Base-by-base conservation (phyloP, 2,113 vertebrate species). In the Prietella phreatophila region DNA sequence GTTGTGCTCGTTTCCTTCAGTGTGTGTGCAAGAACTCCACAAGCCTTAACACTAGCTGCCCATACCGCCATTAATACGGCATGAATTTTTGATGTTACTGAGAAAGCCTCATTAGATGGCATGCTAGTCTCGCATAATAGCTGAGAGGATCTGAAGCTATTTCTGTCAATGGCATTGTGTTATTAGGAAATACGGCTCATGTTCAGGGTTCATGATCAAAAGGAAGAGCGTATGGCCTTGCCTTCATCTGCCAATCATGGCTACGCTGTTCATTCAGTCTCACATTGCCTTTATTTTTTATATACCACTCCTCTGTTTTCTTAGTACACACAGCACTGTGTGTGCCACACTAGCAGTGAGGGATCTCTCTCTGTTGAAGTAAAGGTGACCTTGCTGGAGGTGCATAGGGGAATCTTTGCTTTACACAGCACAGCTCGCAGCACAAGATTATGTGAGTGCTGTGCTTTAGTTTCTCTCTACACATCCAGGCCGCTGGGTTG, bases 331-430 rank as follows among this genome's bases (percentile, higher is more conserved):
- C 80, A 88, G 47, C 36, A n/a, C 88, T 73, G 53, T n/a, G 27
- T 58, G 76, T 81, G 60, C 79, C 63, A 65, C 36, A 5, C 76
- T 50, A 82, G 55, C 17, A 85, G 17, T 81, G 27, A 83, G 81
- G 69, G 82, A 89, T 25, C 19, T 73, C 56, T 79, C 42, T 76
- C 25, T 36, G 73, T 83, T 86, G 65, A 56, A 87, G 61, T 89
- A 88, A 91, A 92, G 88, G 90, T 92, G 91, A 91, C 89, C 89
- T 89, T 90, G 71, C 65, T 71, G 79, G 73, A 86, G 84, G 73
- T 79, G 85, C 65, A 25, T 61, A 61, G 63, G 86, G 55, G 67
- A 78, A 50, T 89, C 50, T 85, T 80, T 75, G 53, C 69, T 71
- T 84, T 60, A 78, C 85, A 56, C 27, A 47, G 81, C 42, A 86